A percentile compares a stretch with the other conserved stretches of the same genome.
These are phyloP conservation scores for Xyrauchen texanus DNA, from an alignment of 2,113 vertebrate genomes.

Conservation along the genomic window DNA sequence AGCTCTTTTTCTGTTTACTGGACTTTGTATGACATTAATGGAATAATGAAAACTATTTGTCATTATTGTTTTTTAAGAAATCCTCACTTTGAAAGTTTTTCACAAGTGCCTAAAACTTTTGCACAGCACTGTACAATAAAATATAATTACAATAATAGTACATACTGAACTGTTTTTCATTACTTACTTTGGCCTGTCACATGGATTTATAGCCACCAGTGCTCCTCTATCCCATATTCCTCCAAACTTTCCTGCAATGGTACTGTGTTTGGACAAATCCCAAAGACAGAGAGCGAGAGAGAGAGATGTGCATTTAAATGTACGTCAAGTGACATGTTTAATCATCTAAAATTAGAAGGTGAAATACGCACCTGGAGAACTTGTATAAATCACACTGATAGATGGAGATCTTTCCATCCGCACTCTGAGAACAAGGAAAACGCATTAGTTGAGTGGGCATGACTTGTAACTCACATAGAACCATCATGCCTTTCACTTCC, in stretches of 20 bases:
- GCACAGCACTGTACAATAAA: no score
- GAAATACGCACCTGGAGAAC: constrained; percentile 79
- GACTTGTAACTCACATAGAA: background rate
- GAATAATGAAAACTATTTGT: no score
- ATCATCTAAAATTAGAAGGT: background rate
- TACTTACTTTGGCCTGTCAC: constrained; percentile 81
- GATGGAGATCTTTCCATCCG: constrained; percentile 80
- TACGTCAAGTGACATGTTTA: background rate
- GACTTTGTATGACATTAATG: no score
- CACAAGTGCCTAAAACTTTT: no score
- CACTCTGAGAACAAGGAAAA: constrained; percentile 73
- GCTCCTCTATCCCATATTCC: constrained; percentile 91
- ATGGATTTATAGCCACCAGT: constrained; percentile 88
- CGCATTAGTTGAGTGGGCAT: constrained; percentile 1
- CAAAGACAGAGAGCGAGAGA: background rate
- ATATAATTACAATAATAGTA: no score
- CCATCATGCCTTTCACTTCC: background rate
- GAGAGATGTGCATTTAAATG: background rate
- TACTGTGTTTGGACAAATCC: constrained; percentile 62
- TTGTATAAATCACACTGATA: constrained; percentile 87
- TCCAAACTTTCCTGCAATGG: constrained; percentile 80
- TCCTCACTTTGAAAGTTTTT: no score
- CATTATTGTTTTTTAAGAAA: no score
- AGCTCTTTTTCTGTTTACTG: no score
- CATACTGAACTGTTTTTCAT: no score